phyloP scores from a whole-genome alignment of 2,113 vertebrate genomes.

The Sterrhoptilus dennistouni region DNA sequence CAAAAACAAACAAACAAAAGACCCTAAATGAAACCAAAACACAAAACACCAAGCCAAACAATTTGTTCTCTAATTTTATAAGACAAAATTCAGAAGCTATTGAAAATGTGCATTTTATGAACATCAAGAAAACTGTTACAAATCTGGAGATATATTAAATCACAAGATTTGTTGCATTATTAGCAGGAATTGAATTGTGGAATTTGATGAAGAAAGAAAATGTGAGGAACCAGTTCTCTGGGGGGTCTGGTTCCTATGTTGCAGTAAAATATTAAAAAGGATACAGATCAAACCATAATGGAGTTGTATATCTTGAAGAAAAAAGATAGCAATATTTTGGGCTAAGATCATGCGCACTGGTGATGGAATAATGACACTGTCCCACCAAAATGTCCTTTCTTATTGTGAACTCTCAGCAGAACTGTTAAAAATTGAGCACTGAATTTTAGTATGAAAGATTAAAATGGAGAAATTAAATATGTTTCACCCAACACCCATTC shows the following conservation, averaged over 20 bases:
- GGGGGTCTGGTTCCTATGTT: background rate
- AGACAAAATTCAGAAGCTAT: background rate
- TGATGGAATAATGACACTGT: background rate
- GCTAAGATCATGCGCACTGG: background rate
- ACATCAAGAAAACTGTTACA: background rate
- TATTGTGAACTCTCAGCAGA: background rate
- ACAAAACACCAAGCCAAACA: accelerated
- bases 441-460: background rate
- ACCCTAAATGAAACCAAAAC: background rate
- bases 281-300: background rate
- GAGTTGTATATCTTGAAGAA: background rate
- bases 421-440: background rate
- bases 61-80: background rate
- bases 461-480: background rate
- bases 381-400: background rate
- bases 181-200: background rate
- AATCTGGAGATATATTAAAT: background rate
- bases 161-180: background rate
- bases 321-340: background rate
- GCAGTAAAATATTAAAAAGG: background rate
- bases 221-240: background rate
- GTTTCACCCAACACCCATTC: background rate
- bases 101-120: background rate
- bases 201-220: background rate
- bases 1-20: background rate